Evolutionary conservation across 1,140 invertebrate species (phyloP), one percentile per base, ranked within the genome.

Genomic region (Globodera rostochiensis): DNA sequence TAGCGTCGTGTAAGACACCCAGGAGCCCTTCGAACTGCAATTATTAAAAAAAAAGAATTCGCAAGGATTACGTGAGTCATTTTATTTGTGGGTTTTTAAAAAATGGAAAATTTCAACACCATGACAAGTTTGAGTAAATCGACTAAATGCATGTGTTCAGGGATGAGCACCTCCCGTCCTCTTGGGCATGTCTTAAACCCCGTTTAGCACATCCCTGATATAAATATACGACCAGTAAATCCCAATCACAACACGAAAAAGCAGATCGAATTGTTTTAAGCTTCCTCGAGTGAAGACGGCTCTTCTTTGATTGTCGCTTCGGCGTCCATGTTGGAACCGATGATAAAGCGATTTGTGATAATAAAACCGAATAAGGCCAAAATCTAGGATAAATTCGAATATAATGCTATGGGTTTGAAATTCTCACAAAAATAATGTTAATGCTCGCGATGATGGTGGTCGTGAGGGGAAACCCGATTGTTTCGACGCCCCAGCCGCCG

Each of bases 181-280:
- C 36, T 36, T 36, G 0, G 36, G 36, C 36, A 3, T 36, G 3
- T 36, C 36, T 36, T 36, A 36, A 36, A 36, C 36, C 36, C 36
- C 36, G 36, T 36, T 1, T 36, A 1, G 36, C 36, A 36, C 36
- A 36, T 36, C 36, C 36, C 36, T 66, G 60, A 21, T 66, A 66
- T 21, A 66, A 36, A 71, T 13, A 25, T 36, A 47, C 36, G 69
- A 71, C 57, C 57, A 64, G 57, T 53, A 53, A 53, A 15, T 21
- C 13, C 6, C 21, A 64, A 64, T 1, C 57, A 64, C 50, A 4
- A 60, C 19, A 64, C 15, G 19, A 64, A 64, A 19, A 75, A 75
- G 64, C 69, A 53, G 3, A 95, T 94, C 46, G 94, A 36, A 36
- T 95, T 3, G 85, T 84, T 73, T 85, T 85, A 76, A 90, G 77